Evolutionary conservation across 2,797 vertebrate genomes (phyloP).

Genomic region (Phrynocephalus guinanensis): DNA sequence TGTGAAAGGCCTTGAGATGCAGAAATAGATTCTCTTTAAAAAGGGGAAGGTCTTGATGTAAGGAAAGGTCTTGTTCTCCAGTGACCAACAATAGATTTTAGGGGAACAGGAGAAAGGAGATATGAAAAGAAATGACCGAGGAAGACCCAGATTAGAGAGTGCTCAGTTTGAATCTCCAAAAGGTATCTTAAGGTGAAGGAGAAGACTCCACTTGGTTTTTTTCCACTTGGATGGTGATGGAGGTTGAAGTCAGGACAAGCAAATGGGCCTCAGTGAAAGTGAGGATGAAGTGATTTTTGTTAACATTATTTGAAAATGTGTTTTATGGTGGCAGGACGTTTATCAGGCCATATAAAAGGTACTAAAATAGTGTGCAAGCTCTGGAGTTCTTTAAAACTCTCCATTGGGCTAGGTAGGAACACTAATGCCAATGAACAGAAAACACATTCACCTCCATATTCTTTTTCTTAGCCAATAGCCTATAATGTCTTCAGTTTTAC

Average conservation of each 20-base stretch:
- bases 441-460: no score
- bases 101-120: not conserved
- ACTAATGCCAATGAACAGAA: no score
- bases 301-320: not conserved
- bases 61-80: not conserved
- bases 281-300: not conserved
- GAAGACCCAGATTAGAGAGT: not conserved
- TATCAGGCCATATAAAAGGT: no score
- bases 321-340: no score
- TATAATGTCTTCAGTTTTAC: no score
- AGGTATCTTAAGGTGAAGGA: constrained; percentile 25
- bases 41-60: no score
- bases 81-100: not conserved
- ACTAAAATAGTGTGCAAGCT: no score
- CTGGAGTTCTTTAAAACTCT: no score
- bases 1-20: no score
- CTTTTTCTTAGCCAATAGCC: no score
- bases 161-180: not conserved
- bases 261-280: not conserved
- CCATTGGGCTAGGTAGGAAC: no score
- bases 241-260: not conserved
- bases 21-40: no score
- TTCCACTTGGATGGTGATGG: not conserved
- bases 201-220: not conserved
- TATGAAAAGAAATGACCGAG: not conserved